Percentiles rank a stretch among this genome's conserved stretches.
Conservation (phyloP, 2,113 vertebrate genomes). For the Pithys albifrons region DNA sequence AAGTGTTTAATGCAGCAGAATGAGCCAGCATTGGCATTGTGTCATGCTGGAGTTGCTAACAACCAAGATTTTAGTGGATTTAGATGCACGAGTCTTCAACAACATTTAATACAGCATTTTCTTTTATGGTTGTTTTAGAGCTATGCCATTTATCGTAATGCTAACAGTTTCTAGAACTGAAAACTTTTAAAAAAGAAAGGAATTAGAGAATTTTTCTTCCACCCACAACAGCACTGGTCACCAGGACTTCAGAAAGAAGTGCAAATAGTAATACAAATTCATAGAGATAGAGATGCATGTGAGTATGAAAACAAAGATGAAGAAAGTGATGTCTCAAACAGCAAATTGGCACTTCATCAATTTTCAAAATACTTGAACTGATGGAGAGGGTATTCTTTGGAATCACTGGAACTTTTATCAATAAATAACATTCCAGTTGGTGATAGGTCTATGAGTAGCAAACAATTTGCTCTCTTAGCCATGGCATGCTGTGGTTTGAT, state of each 20-base stretch:
- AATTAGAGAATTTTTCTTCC: background rate
- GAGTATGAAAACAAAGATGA: background rate
- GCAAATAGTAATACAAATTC: background rate
- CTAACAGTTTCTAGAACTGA: background rate
- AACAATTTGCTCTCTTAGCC: background rate
- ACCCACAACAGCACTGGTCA: background rate
- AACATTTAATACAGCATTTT: background rate
- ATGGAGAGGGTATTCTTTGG: background rate
- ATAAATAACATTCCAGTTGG: background rate
- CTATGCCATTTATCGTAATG: background rate
- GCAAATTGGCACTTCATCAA: background rate
- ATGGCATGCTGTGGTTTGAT: background rate
- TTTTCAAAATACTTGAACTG: background rate
- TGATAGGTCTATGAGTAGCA: background rate
- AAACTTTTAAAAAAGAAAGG: background rate
- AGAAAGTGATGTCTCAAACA: background rate
- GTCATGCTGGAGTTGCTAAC: background rate
- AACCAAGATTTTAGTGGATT: background rate
- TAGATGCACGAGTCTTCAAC: background rate
- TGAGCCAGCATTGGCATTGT: background rate
- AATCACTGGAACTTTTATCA: background rate
- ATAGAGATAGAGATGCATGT: background rate
- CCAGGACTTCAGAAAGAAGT: background rate
- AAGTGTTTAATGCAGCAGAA: background rate
- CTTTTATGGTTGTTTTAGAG: background rate